These are phyloP conservation scores for Pollimyrus isidori DNA, from an alignment of 2,113 vertebrate species.

Conservation along the genomic window DNA sequence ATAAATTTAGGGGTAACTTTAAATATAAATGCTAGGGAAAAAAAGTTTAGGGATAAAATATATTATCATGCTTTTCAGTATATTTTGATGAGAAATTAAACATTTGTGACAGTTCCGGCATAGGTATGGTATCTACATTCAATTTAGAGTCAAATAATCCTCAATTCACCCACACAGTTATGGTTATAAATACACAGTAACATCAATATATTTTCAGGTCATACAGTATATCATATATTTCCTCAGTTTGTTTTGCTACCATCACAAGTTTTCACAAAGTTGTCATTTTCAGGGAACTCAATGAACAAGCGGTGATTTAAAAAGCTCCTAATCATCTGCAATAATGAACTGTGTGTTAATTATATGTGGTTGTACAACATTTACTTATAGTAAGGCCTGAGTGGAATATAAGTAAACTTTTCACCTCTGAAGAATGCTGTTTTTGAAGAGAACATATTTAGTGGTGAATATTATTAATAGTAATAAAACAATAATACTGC, in stretches of 20 bases:
- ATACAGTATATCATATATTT: background rate
- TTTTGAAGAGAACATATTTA: background rate
- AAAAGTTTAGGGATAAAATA: background rate
- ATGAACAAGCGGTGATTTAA: background rate
- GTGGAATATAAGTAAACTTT: background rate
- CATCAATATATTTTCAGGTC: background rate
- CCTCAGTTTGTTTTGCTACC: background rate
- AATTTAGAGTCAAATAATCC: background rate
- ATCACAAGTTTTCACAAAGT: background rate
- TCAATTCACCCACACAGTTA: background rate
- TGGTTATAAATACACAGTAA: background rate
- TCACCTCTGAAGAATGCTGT: background rate
- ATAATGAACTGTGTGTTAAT: constrained; percentile 5
- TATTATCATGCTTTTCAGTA: background rate
- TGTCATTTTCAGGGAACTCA: background rate
- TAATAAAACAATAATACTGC: background rate
- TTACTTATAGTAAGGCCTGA: background rate
- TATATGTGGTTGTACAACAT: background rate
- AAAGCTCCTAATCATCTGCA: constrained; percentile 1
- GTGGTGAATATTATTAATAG: background rate
- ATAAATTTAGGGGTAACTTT: background rate
- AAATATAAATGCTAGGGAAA: background rate
- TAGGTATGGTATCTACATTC: background rate
- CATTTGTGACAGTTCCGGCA: background rate
- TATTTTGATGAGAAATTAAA: background rate